Percentiles rank a stretch among this genome's conserved stretches.
phyloP scores from a whole-genome alignment of 2,797 vertebrate genomes.

The Agapornis canus region DNA sequence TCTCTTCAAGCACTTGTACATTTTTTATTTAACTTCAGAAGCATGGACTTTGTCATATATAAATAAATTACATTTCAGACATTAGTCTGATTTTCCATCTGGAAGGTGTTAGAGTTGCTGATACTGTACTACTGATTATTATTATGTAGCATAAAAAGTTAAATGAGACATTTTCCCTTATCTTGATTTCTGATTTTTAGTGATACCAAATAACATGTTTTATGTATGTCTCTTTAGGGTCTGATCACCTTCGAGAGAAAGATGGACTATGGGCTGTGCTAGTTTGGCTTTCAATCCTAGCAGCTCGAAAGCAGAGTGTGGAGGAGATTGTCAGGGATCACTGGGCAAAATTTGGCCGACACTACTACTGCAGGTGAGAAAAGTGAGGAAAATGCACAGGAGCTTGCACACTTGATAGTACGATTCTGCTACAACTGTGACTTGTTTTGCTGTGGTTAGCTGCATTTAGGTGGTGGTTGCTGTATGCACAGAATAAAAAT shows the following conservation, averaged over 20 bases:
- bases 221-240: conserved; percentile 79
- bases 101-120: not conserved
- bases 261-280: conserved; percentile 97
- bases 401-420: not conserved
- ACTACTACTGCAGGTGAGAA: conserved; percentile 94
- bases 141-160: not conserved
- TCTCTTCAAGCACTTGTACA: not conserved
- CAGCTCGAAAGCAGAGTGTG: conserved; percentile 89
- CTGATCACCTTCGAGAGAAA: conserved; percentile 97
- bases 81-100: not conserved
- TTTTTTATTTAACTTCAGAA: not conserved
- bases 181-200: not conserved
- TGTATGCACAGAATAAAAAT: not conserved
- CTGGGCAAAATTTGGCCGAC: conserved; percentile 94
- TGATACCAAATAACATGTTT: not conserved
- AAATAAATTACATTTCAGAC: not conserved
- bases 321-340: conserved; percentile 94
- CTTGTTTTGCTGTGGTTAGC: not conserved
- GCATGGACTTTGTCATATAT: not conserved
- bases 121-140: not conserved
- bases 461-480: not conserved
- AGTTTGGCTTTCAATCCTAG: conserved; percentile 94
- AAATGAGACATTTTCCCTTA: not conserved
- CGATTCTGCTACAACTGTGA: not conserved
- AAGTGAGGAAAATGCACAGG: not conserved